phyloP scores from a whole-genome alignment of 2,888 invertebrate species.

The Lamellibrachia columna region DNA sequence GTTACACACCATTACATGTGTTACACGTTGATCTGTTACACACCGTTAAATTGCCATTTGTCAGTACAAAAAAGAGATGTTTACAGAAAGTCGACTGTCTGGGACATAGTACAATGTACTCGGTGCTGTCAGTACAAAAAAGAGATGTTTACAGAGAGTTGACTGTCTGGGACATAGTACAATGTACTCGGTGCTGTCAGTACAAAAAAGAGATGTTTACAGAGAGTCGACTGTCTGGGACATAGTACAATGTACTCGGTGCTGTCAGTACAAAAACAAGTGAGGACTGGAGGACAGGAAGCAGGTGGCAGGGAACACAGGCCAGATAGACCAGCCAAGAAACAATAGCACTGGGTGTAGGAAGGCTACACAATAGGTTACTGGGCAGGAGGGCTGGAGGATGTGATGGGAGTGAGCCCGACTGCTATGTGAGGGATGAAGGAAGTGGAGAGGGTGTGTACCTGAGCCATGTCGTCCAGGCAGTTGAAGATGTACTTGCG shows the following conservation, averaged over 20 bases:
- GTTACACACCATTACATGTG: background rate
- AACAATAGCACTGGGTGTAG: background rate
- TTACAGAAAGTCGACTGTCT: background rate
- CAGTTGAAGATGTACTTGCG: constrained; percentile 99
- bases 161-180: background rate
- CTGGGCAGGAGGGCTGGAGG: background rate
- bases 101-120: background rate
- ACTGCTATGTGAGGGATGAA: background rate
- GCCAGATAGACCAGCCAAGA: background rate
- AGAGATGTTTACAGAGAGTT: background rate
- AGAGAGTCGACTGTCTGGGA: background rate
- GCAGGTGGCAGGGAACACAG: background rate
- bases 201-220: background rate
- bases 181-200: background rate
- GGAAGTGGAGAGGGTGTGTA: constrained; percentile 41
- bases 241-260: background rate
- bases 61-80: background rate
- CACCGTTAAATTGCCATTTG: background rate
- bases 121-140: background rate
- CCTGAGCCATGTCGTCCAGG: constrained; percentile 87
- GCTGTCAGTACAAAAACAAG: background rate
- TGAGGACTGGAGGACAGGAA: background rate
- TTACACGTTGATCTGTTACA: background rate
- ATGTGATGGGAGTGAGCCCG: background rate
- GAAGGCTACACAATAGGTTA: no score